Percentiles rank a stretch among this genome's conserved stretches.
phyloP scores from a whole-genome alignment of 2,797 vertebrate genomes.

The Neopelma chrysocephalum region DNA sequence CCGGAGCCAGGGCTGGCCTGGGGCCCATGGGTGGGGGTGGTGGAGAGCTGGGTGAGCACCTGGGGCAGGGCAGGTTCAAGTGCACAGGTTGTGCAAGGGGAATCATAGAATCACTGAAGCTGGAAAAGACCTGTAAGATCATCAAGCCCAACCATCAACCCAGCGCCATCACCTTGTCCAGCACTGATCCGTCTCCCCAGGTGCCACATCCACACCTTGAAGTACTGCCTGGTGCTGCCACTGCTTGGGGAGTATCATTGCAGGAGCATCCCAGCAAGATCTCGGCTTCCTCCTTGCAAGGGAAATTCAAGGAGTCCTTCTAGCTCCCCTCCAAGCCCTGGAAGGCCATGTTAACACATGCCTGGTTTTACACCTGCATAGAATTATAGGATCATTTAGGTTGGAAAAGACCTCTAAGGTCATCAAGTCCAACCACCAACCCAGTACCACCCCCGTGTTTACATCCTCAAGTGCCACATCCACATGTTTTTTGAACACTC shows the following conservation, averaged over 20 bases:
- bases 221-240: background rate
- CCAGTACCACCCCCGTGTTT: background rate
- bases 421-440: background rate
- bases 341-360: background rate
- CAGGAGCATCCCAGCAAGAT: background rate
- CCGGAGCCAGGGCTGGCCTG: background rate
- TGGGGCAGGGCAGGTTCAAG: background rate
- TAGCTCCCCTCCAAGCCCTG: background rate
- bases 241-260: background rate
- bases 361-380: background rate
- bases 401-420: background rate
- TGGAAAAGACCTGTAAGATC: background rate
- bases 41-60: background rate
- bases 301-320: background rate
- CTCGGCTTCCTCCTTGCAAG: background rate
- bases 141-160: background rate
- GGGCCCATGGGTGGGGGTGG: background rate
- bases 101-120: background rate
- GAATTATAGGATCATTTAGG: background rate
- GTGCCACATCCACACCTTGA: background rate
- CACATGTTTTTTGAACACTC: background rate
- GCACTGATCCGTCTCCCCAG: background rate
- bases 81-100: background rate
- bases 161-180: no score
- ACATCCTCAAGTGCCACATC: background rate